Percentiles rank a stretch among this genome's conserved stretches.
These are phyloP conservation scores for Ctenosaura bakeri DNA, from an alignment of 2,797 vertebrate genomes.

Conservation along the genomic window DNA sequence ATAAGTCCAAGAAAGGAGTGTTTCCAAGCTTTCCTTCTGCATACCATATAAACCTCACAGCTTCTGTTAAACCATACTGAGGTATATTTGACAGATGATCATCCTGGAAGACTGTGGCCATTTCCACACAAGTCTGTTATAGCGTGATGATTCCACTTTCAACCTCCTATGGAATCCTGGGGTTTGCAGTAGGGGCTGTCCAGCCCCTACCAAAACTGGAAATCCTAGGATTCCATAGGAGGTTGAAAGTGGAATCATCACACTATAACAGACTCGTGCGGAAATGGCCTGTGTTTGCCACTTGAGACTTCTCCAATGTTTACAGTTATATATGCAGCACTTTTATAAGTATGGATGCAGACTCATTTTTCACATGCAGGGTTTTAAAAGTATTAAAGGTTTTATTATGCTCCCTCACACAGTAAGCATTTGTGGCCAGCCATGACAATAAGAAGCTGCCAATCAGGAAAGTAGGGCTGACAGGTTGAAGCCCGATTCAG, in stretches of 20 bases:
- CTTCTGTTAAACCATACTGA: neutral
- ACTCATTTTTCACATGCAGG: neutral
- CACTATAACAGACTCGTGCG: no score
- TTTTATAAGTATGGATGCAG: neutral
- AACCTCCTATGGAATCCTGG: no score
- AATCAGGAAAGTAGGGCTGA: neutral
- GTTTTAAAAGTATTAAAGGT: neutral
- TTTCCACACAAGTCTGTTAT: no score
- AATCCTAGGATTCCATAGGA: no score
- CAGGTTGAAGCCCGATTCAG: neutral
- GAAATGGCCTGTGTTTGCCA: neutral
- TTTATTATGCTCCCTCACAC: neutral
- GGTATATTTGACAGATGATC: neutral
- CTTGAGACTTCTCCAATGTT: neutral
- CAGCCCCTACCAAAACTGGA: no score
- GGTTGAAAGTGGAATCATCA: no score
- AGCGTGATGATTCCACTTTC: no score
- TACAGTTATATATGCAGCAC: neutral
- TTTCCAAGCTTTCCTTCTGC: neutral
- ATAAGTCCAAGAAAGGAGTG: no score
- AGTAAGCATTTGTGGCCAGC: neutral
- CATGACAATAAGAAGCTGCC: neutral
- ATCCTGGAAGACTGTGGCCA: neutral
- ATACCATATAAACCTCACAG: neutral
- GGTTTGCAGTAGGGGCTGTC: no score